A percentile compares a stretch with the other conserved stretches of the same genome.
These are phyloP conservation scores for Parambassis ranga DNA, from an alignment of 2,797 vertebrate species.

Conservation along the genomic window DNA sequence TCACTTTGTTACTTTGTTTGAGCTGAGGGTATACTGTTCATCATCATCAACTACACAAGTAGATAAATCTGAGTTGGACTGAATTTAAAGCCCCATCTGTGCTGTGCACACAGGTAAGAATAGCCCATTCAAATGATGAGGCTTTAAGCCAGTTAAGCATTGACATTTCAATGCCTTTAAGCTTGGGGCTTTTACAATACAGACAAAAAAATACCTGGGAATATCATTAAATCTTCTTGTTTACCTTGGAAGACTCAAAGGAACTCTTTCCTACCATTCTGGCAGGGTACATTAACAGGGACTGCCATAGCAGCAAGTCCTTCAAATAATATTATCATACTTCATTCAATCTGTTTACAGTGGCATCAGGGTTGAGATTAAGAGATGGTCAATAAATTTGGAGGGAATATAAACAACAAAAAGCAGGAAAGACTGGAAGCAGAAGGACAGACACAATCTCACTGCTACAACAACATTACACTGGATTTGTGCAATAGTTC, in stretches of 20 bases:
- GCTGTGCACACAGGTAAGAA: not conserved
- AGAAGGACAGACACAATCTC: not conserved
- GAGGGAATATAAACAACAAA: slow-evolving; percentile 40
- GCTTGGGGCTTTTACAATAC: slow-evolving; percentile 19
- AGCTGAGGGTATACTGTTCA: no score
- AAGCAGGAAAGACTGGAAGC: not conserved
- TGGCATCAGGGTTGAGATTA: slow-evolving; percentile 38
- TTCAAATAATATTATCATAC: slow-evolving; percentile 50
- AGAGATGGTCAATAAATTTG: slow-evolving; percentile 36
- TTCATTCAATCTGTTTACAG: slow-evolving; percentile 50
- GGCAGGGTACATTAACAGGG: slow-evolving; percentile 35
- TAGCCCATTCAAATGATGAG: slow-evolving; percentile 8
- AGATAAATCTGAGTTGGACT: not conserved
- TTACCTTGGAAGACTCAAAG: slow-evolving; percentile 54
- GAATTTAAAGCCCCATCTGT: not conserved
- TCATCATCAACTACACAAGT: not conserved
- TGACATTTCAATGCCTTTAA: slow-evolving; percentile 20
- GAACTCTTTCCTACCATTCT: slow-evolving; percentile 55
- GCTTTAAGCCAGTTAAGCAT: not conserved
- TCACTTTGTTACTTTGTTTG: no score
- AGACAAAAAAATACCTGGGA: slow-evolving; percentile 53
- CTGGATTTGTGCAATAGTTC: not conserved
- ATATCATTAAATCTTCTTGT: slow-evolving; percentile 48
- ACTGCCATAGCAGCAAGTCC: slow-evolving; percentile 25
- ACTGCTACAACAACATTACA: not conserved